Base-by-base conservation (phyloP, 2,113 vertebrate genomes). In the Nematolebias whitei region DNA sequence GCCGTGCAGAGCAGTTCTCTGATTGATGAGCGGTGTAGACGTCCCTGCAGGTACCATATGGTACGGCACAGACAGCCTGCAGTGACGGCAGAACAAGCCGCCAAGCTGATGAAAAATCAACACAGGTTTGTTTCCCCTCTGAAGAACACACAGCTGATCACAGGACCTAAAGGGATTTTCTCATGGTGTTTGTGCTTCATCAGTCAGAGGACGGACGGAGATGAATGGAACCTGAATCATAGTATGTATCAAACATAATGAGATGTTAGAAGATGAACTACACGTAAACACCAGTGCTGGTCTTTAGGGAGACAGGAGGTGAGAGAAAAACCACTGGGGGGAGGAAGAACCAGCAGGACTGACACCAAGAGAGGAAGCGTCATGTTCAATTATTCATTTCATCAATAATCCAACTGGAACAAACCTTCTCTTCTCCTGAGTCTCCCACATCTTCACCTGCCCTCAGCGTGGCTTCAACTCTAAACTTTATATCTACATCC, bases 311-410 rank as follows among this genome's bases (percentile, higher is more conserved):
- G 6, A 22, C 32, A 47, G 39, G 23, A 44, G 32, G 40, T 52
- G 48, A 53, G 14, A 48, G 23, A 52, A 7, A 29, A 29, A 12
- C 32, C 22, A 14, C 20, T 26, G 35, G 16, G 43, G 0, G 45
- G 9, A 19, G 45, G n/a, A 19, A 55, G 41, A 39, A 4, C 2
- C 2, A 39, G 49, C 48, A 58, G 52, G 22, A 13, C 20, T 19
- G 43, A 71, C 44, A 65, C 35, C 22, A 65, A 41, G 55, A 16
- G 53, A 57, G 45, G 45, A 26, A 57, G 45, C 14, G 2, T 23
- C 14, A 63, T 55, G 9, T 29, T 75, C 62, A 71, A 77, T 82
- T 77, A 77, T 68, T 79, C 26, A 58, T 71, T 56, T 56, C 24
- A 41, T 20, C 35, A 41, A 78, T 54, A 69, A 70, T 65, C 38